Evolutionary conservation across 1,140 invertebrate species (phyloP), one percentile per base, ranked within the genome.

Genomic region (Arctopsyche grandis): DNA sequence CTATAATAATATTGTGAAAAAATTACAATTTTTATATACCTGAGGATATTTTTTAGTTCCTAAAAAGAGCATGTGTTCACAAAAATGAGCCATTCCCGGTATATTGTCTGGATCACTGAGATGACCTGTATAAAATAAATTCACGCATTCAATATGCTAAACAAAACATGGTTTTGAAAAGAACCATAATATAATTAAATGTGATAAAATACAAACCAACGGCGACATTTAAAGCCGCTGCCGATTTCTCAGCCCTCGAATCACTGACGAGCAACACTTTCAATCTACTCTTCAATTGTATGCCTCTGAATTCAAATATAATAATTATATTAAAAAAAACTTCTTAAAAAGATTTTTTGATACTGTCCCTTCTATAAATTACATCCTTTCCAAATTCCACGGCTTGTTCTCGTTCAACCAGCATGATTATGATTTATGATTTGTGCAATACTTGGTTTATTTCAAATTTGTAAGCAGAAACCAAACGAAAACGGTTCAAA

Each of bases 41-140:
- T 93, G 89, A 38, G 98, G 97, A 90, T 98, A 99, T 88, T 98
- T 98, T 83, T 96, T 89, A 0, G 94, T 99, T 12, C 98, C 98
- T 60, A 99, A 87, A 86, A 99, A 99, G 5, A 99, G 89, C 98
- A 99, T 99, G 85, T 99, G 98, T 86, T 99, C 98, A 86, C 96
- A 98, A 86, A 99, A 99, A 86, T 99, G 98, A 12, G 98, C 97
- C 75, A 99, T 86, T 0, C 98, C 98, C 4, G 95, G 96, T 7
- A 99, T 83, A 70, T 97, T 91, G 46, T 91, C 89, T 0, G 97
- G 97, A 88, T 99, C 98, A 83, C 91, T 94, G 89, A 99, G 91
- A 83, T 91, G 93, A n/a, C 95, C 95, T 94, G 84, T n/a, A n/a
- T n/a, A 12, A 66, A 66, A 85, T 70, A 78, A 66, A 81, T 77